Evolutionary conservation across 2,888 invertebrate genomes (phyloP), one percentile per base, ranked within the genome.

Genomic region (Eristalinus sepulchralis): DNA sequence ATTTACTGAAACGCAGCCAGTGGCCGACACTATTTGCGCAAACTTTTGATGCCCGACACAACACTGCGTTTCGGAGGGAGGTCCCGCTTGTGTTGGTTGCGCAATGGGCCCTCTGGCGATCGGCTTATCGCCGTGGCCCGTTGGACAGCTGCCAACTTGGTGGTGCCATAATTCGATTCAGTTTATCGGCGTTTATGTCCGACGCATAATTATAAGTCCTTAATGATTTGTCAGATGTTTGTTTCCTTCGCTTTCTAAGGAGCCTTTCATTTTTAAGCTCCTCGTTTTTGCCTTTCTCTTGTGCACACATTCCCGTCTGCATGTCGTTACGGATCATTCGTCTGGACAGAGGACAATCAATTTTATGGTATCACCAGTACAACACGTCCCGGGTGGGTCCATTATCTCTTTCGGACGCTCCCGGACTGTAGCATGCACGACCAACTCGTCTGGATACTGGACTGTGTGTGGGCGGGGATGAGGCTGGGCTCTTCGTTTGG

Each of bases 121-220:
- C n/a, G 47, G 73, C 63, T 76, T 81, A 76, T 81, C 67, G 67
- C 57, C 20, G 72, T 59, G 63, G 24, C 53, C 77, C 66, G 68
- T 86, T 86, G 86, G 86, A 27, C 66, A 70, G 60, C 47, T 36
- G 78, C 85, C 85, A 86, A 85, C 59, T 71, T 57, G 55, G 11
- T 13, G 31, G 73, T 62, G 60, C 71, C 76, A 80, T 75, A 62
- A 72, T 68, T 81, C 59, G 53, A 11, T 60, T 34, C 64, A 24
- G 33, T 80, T 72, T 77, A 47, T 80, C 75, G 17, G 17, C 36
- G 36, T n/a, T n/a, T 55, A n/a, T 39, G 64, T 34, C 82, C 62
- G 67, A 33, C 68, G 66, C 70, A 71, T 67, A 76, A 84, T 84
- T 75, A 76, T 72, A 34, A 72, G 60, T 60, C 80, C 39, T 80